Evolutionary conservation across 30 jellyfish, hydroid and myxozoan species (phyloP), one percentile per base, ranked within the genome.

Genomic region (Aurelia sp.): DNA sequence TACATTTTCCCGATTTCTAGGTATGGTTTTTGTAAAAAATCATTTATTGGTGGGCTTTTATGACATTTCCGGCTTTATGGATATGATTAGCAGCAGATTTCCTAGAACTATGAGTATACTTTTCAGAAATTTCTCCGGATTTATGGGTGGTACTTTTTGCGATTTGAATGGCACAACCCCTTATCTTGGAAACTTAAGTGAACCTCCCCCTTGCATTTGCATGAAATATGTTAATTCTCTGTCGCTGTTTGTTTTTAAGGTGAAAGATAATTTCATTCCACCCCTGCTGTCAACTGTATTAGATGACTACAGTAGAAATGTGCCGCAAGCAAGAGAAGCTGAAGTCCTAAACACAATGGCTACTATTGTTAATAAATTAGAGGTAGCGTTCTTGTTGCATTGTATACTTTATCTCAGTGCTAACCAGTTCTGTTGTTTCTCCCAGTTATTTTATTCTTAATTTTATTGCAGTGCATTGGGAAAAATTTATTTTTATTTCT

Each of bases 281-380:
- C 98, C 97, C 2, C 60, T 96, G 73, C 88, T 96, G 21, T 72
- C 89, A 31, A 96, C 99, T 3, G 98, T 96, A 0, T 89, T 96
- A 22, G 98, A 88, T 74, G 99, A 96, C 92, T 96, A 96, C 97
- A 89, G 78, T 55, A 63, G 87, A 20, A 91, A 89, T 74, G 97
- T 88, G 17, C 99, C 99, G 0, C 97, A 92, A 78, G 98, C 98
- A 53, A 88, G 98, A 63, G 99, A 96, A 63, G 98, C 98, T 13
- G 99, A 96, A 78, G 98, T 96, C 33, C 87, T 96, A 65, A 91
- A 88, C 72, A 88, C 98, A 15, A 88, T 91, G 91, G 97, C 98
- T 13, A 88, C 99, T 13, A 75, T 96, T 65, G 93, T 96, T 8
- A 91, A 86, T 84, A 84, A 88, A 83, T 77, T 96, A n/a, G 97